Conservation (phyloP, 2,888 invertebrate genomes). For the Lapara coniferarum region DNA sequence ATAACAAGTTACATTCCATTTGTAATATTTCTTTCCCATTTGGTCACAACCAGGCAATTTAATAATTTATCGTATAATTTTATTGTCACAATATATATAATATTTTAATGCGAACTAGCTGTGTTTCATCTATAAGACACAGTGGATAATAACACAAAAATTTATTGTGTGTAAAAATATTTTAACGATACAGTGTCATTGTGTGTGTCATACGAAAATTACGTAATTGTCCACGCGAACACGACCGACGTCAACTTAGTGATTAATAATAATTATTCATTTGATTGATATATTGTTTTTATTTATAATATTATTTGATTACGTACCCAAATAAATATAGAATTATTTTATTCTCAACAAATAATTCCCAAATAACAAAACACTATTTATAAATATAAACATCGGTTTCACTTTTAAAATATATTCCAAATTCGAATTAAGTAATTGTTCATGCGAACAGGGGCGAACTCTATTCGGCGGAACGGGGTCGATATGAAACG, state of each 20-base stretch:
- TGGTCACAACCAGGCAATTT: background rate
- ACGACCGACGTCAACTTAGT: background rate
- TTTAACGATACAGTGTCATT: background rate
- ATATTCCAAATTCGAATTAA: slow-evolving; percentile 21
- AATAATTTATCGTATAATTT: background rate
- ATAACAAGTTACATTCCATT: too few relatives aligned
- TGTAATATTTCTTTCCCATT: too few relatives aligned
- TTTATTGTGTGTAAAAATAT: slow-evolving; percentile 3
- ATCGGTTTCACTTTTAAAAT: slow-evolving; percentile 6
- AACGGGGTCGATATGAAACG: slow-evolving; percentile 23
- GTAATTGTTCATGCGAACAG: slow-evolving; percentile 28
- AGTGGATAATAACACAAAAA: background rate
- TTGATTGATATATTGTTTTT: background rate
- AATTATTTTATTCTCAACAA: too few relatives aligned
- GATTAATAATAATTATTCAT: background rate
- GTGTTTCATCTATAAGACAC: slow-evolving; percentile 1
- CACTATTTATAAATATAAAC: background rate
- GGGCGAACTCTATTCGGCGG: slow-evolving; percentile 14
- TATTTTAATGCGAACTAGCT: background rate
- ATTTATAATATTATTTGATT: background rate
- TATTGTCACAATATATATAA: background rate
- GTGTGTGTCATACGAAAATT: background rate
- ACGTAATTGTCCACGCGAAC: background rate
- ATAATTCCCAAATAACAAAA: background rate
- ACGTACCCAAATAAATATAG: background rate